phyloP scores from a whole-genome alignment of 1,140 invertebrate species.

The Drosophila serrata region DNA sequence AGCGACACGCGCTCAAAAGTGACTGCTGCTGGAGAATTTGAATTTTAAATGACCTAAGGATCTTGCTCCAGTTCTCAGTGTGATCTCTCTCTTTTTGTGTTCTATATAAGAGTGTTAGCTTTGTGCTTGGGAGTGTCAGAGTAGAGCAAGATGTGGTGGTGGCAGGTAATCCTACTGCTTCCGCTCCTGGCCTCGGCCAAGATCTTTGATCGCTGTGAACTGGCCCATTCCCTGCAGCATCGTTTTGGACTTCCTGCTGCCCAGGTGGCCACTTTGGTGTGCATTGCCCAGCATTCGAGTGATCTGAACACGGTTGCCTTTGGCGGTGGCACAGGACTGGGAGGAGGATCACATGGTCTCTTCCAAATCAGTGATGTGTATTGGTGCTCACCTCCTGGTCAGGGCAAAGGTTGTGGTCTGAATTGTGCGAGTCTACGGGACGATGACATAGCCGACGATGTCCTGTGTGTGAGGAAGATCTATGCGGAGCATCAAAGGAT shows the following conservation, averaged over 20 bases:
- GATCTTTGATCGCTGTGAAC: conserved; percentile 89
- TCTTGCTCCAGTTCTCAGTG: conserved; percentile 21
- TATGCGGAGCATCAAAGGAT: conserved; percentile 88
- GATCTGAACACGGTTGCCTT: conserved; percentile 89
- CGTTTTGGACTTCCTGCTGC: conserved; percentile 86
- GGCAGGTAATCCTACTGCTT: conserved; percentile 26
- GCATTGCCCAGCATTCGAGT: conserved; percentile 91
- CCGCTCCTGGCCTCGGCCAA: conserved; percentile 75
- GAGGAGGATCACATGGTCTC: conserved; percentile 90
- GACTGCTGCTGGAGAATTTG: conserved; percentile 32
- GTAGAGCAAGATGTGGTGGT: conserved; percentile 52
- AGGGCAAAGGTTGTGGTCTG: conserved; percentile 87
- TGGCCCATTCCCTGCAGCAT: conserved; percentile 87
- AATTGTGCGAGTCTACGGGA: conserved; percentile 87
- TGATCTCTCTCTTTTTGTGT: neutral
- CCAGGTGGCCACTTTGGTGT: conserved; percentile 90
- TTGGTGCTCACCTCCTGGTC: conserved; percentile 88
- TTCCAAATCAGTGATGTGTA: conserved; percentile 91
- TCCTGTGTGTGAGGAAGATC: conserved; percentile 88
- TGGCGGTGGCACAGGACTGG: conserved; percentile 86
- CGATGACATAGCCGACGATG: conserved; percentile 89
- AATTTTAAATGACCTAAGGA: conserved; percentile 53
- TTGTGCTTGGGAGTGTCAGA: conserved; percentile 35
- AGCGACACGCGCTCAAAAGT: conserved; percentile 33
- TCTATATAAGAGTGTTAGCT: conserved; percentile 39